A percentile compares a stretch with the other conserved stretches of the same genome.
Evolutionary conservation across 2,888 invertebrate genomes (phyloP).

Genomic region (Drosophila melanosoma): DNA sequence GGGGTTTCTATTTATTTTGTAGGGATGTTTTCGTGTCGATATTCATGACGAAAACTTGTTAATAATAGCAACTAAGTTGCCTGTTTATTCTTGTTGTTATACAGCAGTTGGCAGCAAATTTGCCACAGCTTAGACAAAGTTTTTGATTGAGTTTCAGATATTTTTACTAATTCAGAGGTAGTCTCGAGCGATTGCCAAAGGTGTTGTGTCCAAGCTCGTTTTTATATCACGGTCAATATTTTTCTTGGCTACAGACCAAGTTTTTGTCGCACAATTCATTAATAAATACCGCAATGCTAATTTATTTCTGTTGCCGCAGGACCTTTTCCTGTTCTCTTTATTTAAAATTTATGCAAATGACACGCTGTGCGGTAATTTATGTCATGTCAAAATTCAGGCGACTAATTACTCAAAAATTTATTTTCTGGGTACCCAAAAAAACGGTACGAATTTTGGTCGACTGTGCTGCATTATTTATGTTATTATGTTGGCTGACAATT

Average conservation of each 20-base stretch:
- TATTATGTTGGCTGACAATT: conserved; percentile 19
- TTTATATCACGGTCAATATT: conserved; percentile 38
- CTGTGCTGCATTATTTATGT: conserved; percentile 38
- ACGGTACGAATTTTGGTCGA: conserved; percentile 2
- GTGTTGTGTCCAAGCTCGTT: conserved; percentile 41
- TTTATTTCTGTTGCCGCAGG: conserved; percentile 21
- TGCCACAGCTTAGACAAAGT: conserved; percentile 49
- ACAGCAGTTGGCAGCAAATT: conserved; percentile 46
- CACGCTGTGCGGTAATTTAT: conserved; percentile 15
- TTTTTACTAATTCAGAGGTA: conserved; percentile 29
- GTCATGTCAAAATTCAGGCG: conserved; percentile 33
- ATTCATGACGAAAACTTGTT: conserved; percentile 52
- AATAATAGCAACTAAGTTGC: conserved; percentile 58
- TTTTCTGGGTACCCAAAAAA: conserved; percentile 29
- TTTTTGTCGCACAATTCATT: conserved; percentile 45
- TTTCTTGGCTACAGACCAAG: conserved; percentile 35
- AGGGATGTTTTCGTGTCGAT: conserved; percentile 15
- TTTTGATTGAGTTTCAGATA: conserved; percentile 54
- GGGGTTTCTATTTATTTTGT: conserved; percentile 18
- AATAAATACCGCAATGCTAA: conserved; percentile 47
- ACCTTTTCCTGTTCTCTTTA: conserved; percentile 17
- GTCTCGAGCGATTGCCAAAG: conserved; percentile 37
- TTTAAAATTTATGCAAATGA: conserved; percentile 46
- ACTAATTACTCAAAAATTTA: conserved; percentile 52
- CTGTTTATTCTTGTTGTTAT: conserved; percentile 20